Base-by-base conservation (phyloP, 2,888 invertebrate species). In the Drosophila anomelani region DNA sequence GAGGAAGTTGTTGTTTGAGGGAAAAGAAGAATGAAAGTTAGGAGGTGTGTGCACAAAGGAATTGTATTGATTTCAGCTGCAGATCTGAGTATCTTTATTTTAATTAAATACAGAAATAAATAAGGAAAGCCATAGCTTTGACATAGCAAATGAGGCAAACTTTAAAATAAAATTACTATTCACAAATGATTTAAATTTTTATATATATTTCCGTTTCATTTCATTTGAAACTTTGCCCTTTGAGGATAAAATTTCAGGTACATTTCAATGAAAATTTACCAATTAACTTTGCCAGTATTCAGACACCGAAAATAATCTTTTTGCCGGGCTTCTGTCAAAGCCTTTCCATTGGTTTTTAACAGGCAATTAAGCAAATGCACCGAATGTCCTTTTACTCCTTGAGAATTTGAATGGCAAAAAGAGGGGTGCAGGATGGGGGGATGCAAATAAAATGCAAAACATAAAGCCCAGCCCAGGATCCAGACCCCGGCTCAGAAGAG, bases 301-400 rank as follows among this genome's bases (percentile, higher is more conserved):
- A 51, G 20, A 53, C 34, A 10, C 20, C 51, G 13, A 36, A 51
- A 51, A 36, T 53, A 36, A 15, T 36, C 51, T 15, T 17, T 47
- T 47, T 57, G 46, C 13, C 10, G 34, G 12, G 15, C n/a, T n/a
- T 20, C 39, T 20, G 20, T 39, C 29, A 41, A 20, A 15, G 39
- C 32, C 9, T 9, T 32, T 60, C 9, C 61, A 34, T 29, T 46
- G 43, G 53, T 39, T 54, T 43, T 49, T 51, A 46, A 26, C 63
- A 75, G 75, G 85, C 87, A 88, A 84, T 84, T 88, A 84, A 77
- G 82, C 87, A 79, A 79, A 81, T 68, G 85, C 79, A 76, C 46
- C 47, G 55, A 81, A 79, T 75, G 79, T 62, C 53, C 63, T 58
- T 59, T 56, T 58, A 43, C 32, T 59, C 36, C 60, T 41, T 44